Percentiles rank a stretch among this genome's conserved stretches.
Conservation (phyloP, 1,140 invertebrate genomes). For the Pseudobourletiella spinata region DNA sequence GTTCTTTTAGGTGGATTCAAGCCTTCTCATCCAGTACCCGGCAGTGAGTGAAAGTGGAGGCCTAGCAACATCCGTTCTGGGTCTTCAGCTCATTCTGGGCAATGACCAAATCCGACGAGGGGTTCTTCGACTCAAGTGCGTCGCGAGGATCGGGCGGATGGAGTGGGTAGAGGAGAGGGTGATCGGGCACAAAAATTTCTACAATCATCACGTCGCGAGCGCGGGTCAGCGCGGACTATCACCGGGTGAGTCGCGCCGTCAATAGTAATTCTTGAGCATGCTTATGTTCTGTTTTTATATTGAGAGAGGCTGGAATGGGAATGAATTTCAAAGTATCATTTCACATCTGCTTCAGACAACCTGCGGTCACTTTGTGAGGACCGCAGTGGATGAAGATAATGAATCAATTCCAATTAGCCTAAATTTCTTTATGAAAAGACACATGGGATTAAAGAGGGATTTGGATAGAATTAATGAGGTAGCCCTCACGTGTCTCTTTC, state of each 20-base stretch:
- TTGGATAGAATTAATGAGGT: too few relatives aligned
- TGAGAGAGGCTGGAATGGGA: too few relatives aligned
- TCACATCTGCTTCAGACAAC: too few relatives aligned
- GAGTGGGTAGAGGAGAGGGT: neutral
- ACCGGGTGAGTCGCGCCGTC: neutral
- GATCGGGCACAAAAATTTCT: neutral
- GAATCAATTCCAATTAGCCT: too few relatives aligned
- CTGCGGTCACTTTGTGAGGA: too few relatives aligned
- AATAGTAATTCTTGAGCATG: neutral
- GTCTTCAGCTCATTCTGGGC: neutral
- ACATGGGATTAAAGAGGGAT: too few relatives aligned
- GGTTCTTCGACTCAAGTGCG: neutral
- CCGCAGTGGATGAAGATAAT: too few relatives aligned
- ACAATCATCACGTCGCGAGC: neutral
- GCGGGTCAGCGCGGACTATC: neutral
- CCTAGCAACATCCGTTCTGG: neutral
- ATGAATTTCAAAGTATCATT: too few relatives aligned
- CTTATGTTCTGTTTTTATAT: too few relatives aligned
- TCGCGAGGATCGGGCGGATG: neutral
- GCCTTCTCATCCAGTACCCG: neutral
- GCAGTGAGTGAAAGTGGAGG: neutral
- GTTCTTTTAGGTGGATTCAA: neutral
- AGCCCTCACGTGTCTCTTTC: too few relatives aligned
- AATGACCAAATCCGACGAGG: constrained; percentile 2
- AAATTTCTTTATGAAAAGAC: too few relatives aligned